Conservation (phyloP, 2,888 invertebrate genomes). For the Sinotaia quadrata region DNA sequence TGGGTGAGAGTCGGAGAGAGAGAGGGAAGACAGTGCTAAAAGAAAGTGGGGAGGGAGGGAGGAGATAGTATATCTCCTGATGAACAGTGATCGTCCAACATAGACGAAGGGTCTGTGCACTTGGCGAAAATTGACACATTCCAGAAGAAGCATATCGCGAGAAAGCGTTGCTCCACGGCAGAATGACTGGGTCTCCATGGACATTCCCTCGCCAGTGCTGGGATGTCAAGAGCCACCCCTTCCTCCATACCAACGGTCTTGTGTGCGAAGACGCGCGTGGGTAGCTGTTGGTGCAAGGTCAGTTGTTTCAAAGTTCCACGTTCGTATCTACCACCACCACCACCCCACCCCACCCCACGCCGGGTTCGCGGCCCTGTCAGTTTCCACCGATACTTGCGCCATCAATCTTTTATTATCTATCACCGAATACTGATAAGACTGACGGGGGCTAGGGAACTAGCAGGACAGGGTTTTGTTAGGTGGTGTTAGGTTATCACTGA, state of each 20-base stretch:
- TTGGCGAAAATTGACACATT: neutral
- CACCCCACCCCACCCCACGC: too few species aligned
- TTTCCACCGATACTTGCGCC: slow-evolving; percentile 21
- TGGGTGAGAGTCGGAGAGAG: too few species aligned
- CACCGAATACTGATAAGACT: slow-evolving; percentile 7
- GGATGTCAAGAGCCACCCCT: slow-evolving; percentile 15
- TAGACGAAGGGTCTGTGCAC: too few species aligned
- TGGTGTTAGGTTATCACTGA: slow-evolving; percentile 27
- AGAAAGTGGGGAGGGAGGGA: neutral
- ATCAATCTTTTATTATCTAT: slow-evolving; percentile 28
- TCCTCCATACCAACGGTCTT: slow-evolving; percentile 2
- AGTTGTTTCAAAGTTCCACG: too few species aligned
- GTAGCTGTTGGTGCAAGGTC: neutral
- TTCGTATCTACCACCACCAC: neutral
- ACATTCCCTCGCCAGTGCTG: slow-evolving; percentile 1
- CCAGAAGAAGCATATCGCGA: neutral
- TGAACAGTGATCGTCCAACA: neutral
- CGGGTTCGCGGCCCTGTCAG: slow-evolving; percentile 9
- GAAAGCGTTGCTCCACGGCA: neutral
- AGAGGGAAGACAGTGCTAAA: too few species aligned
- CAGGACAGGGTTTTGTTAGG: neutral
- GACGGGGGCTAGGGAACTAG: slow-evolving; percentile 7
- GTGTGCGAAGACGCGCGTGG: too few species aligned
- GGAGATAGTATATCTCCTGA: neutral
- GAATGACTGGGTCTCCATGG: slow-evolving; percentile 10